Conservation (phyloP, 2,888 invertebrate species). For the Gnatocerus cornutus region DNA sequence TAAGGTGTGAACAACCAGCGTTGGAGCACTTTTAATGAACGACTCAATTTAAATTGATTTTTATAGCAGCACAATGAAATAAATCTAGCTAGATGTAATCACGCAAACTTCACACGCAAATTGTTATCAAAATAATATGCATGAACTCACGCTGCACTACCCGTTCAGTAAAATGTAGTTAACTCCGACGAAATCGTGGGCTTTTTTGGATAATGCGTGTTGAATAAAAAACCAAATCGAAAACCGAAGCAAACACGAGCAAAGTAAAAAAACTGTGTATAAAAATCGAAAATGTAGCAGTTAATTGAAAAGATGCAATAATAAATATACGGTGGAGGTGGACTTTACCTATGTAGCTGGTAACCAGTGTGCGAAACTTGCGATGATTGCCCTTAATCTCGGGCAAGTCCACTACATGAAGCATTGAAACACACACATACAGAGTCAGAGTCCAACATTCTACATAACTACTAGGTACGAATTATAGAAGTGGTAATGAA, state of each 20-base stretch:
- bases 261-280: conserved; percentile 44
- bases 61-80: conserved; percentile 6
- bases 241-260: conserved; percentile 22
- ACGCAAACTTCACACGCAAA: conserved; percentile 30
- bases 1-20: no score
- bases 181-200: conserved; percentile 2
- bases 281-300: conserved; percentile 30
- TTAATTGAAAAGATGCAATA: conserved; percentile 46
- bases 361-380: conserved; percentile 99
- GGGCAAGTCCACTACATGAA: conserved; percentile 94
- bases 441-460: conserved; percentile 57
- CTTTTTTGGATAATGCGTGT: conserved; percentile 15
- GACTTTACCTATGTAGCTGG: conserved; percentile 97
- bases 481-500: conserved; percentile 49
- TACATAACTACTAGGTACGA: conserved; percentile 53
- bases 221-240: conserved; percentile 20
- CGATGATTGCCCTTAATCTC: conserved; percentile 99
- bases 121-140: conserved; percentile 11
- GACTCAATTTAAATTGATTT: conserved; percentile 17
- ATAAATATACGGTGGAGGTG: conserved; percentile 51
- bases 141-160: conserved; percentile 1
- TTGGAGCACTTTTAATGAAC: background rate
- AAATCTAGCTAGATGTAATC: conserved; percentile 5
- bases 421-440: conserved; percentile 70
- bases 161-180: background rate